A percentile compares a stretch with the other conserved stretches of the same genome.
phyloP scores from a whole-genome alignment of 1,140 invertebrate genomes.

The Drosophila azteca region DNA sequence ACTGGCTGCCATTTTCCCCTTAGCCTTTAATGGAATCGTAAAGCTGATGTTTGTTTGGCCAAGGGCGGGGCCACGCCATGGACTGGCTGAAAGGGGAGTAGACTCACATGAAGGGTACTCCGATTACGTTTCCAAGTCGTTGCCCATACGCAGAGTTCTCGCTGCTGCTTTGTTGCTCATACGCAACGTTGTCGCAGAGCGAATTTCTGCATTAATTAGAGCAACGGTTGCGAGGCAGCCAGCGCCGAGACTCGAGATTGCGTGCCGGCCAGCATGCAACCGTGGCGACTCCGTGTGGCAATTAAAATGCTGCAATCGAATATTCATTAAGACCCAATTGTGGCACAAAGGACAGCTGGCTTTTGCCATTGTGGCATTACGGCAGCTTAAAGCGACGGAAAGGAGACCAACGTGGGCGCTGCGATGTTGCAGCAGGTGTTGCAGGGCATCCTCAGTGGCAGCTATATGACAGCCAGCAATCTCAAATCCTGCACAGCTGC shows the following conservation, averaged over 20 bases:
- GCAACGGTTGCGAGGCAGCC: conserved; percentile 33
- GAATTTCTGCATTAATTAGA: conserved; percentile 74
- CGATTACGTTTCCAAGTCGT: conserved; percentile 45
- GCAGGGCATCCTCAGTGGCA: conserved; percentile 31
- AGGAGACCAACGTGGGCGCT: background rate
- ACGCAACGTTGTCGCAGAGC: conserved; percentile 64
- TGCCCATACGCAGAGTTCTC: conserved; percentile 70
- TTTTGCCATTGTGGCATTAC: conserved; percentile 51
- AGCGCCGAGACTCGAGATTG: conserved; percentile 24
- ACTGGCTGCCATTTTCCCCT: conserved; percentile 17
- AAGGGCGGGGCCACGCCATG: background rate
- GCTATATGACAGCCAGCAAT: conserved; percentile 18
- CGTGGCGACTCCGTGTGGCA: conserved; percentile 34
- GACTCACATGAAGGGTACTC: conserved; percentile 27
- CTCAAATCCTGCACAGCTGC: conserved; percentile 41
- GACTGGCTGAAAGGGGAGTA: conserved; percentile 2
- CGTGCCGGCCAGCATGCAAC: conserved; percentile 60
- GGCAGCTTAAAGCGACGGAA: conserved; percentile 21
- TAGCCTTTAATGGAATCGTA: conserved; percentile 64
- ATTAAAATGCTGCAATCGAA: conserved; percentile 70
- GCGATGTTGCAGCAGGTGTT: conserved; percentile 11
- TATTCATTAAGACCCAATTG: conserved; percentile 74
- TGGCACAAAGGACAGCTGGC: conserved; percentile 56
- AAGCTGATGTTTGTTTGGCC: conserved; percentile 45
- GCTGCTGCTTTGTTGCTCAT: conserved; percentile 53